Evolutionary conservation across 2,113 vertebrate species (phyloP), one percentile per base, ranked within the genome.

Genomic region (Hipposideros armiger): DNA sequence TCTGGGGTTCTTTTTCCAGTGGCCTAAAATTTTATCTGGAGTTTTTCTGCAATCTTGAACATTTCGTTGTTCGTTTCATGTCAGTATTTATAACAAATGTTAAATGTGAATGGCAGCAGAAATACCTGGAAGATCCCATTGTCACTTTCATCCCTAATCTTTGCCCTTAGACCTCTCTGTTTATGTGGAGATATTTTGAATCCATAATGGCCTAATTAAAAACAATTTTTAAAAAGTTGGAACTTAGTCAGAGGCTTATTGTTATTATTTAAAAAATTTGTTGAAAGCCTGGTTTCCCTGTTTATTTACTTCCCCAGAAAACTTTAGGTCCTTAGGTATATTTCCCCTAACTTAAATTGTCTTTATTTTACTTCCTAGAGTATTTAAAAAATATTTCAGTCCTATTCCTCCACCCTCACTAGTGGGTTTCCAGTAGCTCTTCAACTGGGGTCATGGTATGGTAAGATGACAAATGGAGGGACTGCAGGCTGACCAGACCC

Each of bases 251-350:
- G 76, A 78, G 22, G 16, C 15, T 82, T 52, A 20, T 36, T 64
- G 19, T 50, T 70, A 8, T n/a, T 24, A 28, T 52, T 47, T 83
- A 5, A 4, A 47, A 64, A 76, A n/a, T 26, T 74, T 47, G 17
- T 40, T 76, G 32, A 56, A 76, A 88, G 4, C 11, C 11, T 50
- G 4, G 26, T 62, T 64, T 66, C 45, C 22, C 67, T 36, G 17
- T 26, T 47, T 73, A 54, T 80, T 56, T 86, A 50, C 54, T 96
- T 86, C 84, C 67, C 87, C 82, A 94, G 88, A 94, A 83, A 72
- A 28, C 10, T 78, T 62, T 62, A 50, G 19, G 80, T 85, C 47
- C 22, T 77, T 76, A 17, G 58, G 62, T 70, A 45, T 86, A 77
- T 90, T 64, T 97, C 24, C 32, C 42, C 28, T 82, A 69, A 73